Base-by-base conservation (phyloP, 2,797 vertebrate genomes). In the Sebastes matsubarae region DNA sequence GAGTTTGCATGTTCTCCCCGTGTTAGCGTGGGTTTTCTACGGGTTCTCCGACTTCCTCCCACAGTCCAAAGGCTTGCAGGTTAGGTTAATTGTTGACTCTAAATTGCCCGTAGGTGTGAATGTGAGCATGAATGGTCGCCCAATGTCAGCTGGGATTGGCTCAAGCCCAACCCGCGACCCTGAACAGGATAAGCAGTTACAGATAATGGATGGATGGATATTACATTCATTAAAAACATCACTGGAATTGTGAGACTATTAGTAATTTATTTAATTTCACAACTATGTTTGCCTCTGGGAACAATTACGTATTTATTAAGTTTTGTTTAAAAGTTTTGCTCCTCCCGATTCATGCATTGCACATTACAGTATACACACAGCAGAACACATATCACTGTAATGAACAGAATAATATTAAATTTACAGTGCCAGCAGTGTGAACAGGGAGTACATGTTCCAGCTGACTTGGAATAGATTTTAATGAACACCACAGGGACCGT, bases 401-500 rank as follows among this genome's bases (percentile, higher is more conserved):
- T n/a, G 24, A 75, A 24, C 7, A 68, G 24, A 75, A 69, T 72
- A 34, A 54, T 82, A 60, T 63, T 14, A 67, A 1, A 83, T 81
- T 79, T 59, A 1, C 16, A 74, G 64, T 81, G 72, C 67, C 70
- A 81, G 77, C 30, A 16, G 24, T 72, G 73, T 79, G 76, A 89
- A 81, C 79, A 85, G 81, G 76, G 34, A 87, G 50, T 72, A 90
- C 71, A 85, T 70, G 92, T 90, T 92, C 80, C 80, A 84, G 70
- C 86, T 92, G 83, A 90, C 57, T 91, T 83, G 70, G 52, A 93
- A 81, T 6, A 54, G 36, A 82, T 70, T 89, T 90, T 94, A 95
- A 95, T 94, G 89, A 94, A 87, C 76, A 79, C 94, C 90, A 60
- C 65, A 77, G 94, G 87, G 94, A 94, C 73, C 2, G 4, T 76